Conservation (phyloP, 2,797 vertebrate species). For the Rhincodon typus region DNA sequence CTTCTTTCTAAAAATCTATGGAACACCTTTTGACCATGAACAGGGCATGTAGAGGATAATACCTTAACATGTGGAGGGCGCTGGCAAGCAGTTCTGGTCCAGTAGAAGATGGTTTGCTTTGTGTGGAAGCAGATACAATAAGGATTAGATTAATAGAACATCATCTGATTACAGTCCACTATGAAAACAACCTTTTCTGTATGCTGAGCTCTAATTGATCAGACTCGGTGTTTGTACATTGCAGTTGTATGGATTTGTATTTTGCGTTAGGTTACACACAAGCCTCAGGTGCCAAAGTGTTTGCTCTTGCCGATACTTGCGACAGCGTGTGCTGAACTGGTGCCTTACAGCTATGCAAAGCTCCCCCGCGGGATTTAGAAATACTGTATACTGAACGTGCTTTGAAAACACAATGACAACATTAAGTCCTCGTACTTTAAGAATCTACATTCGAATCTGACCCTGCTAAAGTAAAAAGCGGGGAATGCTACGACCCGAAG, state of each 20-base stretch:
- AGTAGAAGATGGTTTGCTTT: not conserved
- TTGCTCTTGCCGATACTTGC: not conserved
- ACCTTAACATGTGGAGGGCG: not conserved
- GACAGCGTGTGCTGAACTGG: not conserved
- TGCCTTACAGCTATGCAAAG: too few species aligned
- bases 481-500: not conserved
- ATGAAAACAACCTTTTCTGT: not conserved
- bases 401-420: constrained; percentile 4
- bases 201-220: not conserved
- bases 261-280: not conserved
- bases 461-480: not conserved
- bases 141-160: not conserved
- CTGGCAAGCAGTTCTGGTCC: not conserved
- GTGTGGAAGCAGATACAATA: not conserved
- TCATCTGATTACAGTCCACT: not conserved
- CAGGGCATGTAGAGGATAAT: too few species aligned
- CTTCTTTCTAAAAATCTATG: not conserved
- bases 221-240: too few species aligned
- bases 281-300: not conserved
- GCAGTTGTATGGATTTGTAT: not conserved
- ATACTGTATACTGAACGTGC: not conserved
- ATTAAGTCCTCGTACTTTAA: not conserved
- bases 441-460: not conserved
- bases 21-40: not conserved
- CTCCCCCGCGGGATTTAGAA: not conserved